Conservation (phyloP, 2,113 vertebrate genomes). For the Mesembrinibis cayennensis region DNA sequence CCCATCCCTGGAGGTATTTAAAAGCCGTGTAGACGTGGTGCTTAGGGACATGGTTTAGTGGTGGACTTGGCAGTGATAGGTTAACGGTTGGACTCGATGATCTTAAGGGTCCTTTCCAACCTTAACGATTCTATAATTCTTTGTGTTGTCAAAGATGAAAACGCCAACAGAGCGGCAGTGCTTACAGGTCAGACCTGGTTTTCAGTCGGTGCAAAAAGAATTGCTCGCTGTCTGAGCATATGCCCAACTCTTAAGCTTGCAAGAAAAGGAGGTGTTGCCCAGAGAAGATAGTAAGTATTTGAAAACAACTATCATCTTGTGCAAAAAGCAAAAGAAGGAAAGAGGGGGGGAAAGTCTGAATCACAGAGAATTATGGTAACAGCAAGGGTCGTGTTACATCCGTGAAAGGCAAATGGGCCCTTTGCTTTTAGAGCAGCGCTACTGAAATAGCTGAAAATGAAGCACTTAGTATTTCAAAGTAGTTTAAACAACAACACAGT, state of each 20-base stretch:
- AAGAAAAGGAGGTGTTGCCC: neutral
- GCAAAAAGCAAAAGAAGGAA: neutral
- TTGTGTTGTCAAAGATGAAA: neutral
- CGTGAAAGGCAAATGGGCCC: neutral
- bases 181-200: neutral
- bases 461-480: neutral
- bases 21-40: too few species aligned
- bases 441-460: neutral
- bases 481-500: neutral
- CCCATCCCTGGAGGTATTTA: too few species aligned
- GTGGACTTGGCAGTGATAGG: too few species aligned
- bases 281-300: neutral
- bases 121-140: too few species aligned
- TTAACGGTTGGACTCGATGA: too few species aligned
- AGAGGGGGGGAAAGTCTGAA: neutral
- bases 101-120: too few species aligned
- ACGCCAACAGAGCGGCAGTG: neutral
- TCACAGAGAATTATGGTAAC: neutral
- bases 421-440: neutral
- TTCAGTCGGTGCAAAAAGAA: neutral
- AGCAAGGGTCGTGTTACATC: fast-evolving
- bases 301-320: neutral
- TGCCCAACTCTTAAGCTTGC: neutral
- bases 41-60: too few species aligned
- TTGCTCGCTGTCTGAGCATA: neutral